These are phyloP conservation scores for Seriola quinqueradiata DNA, from an alignment of 2,113 vertebrate species.

Conservation along the genomic window DNA sequence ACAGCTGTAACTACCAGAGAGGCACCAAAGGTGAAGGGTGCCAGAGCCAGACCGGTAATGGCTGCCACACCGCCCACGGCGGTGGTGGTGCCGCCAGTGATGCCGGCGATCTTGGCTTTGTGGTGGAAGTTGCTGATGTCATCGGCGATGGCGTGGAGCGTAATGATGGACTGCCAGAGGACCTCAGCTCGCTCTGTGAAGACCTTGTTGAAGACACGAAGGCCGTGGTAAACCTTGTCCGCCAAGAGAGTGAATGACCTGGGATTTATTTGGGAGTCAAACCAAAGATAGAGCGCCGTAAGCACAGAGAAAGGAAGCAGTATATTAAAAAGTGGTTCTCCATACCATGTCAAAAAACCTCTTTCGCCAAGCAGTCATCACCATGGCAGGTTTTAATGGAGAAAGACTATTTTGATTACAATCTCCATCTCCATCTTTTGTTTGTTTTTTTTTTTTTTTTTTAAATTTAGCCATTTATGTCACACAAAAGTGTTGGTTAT, in stretches of 20 bases:
- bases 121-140: constrained; percentile 80
- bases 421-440: too few relatives aligned
- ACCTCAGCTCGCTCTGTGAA: constrained; percentile 83
- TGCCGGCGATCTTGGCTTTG: constrained; percentile 80
- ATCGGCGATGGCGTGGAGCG: constrained; percentile 78
- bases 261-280: neutral
- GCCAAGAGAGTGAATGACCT: constrained; percentile 81
- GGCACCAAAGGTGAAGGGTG: constrained; percentile 78
- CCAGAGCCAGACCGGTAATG: constrained; percentile 81
- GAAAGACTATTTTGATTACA: too few relatives aligned
- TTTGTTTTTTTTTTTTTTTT: too few relatives aligned
- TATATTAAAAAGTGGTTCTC: neutral
- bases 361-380: neutral
- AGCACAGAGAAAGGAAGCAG: neutral
- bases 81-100: constrained; percentile 82
- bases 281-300: neutral
- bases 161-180: constrained; percentile 81
- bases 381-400: neutral
- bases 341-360: neutral
- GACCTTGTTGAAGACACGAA: constrained; percentile 82
- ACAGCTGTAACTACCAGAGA: constrained; percentile 81
- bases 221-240: constrained; percentile 78
- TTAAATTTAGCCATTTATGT: too few relatives aligned
- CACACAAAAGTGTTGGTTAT: too few relatives aligned
- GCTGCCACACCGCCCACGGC: constrained; percentile 80